Percentiles rank a stretch among this genome's conserved stretches.
These are phyloP conservation scores for Ceyx cyanopectus DNA, from an alignment of 2,113 vertebrate genomes.

Conservation along the genomic window DNA sequence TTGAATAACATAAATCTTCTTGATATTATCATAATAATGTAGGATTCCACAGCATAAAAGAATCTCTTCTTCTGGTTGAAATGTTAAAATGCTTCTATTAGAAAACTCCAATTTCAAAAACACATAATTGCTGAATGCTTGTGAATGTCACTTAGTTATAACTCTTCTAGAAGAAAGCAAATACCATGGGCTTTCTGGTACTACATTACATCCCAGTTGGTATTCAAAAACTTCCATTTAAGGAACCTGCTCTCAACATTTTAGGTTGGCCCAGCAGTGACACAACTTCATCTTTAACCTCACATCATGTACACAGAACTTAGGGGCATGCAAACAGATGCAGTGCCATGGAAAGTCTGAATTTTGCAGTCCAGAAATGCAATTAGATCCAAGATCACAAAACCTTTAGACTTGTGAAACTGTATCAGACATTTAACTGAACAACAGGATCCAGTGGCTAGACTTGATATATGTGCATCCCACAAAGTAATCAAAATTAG, in stretches of 20 bases:
- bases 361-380: conserved; percentile 69
- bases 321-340: conserved; percentile 71
- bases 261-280: not conserved
- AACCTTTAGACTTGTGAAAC: not conserved
- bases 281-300: not conserved
- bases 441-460: not conserved
- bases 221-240: not conserved
- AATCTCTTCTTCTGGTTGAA: conserved; percentile 7
- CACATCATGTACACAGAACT: not conserved
- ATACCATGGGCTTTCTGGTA: not conserved
- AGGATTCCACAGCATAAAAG: conserved; percentile 4
- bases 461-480: not conserved
- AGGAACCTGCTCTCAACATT: not conserved
- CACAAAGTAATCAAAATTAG: not conserved
- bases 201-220: not conserved
- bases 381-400: not conserved
- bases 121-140: conserved; percentile 39
- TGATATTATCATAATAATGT: not conserved
- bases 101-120: conserved; percentile 32
- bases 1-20: conserved; percentile 35
- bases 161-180: conserved; percentile 21
- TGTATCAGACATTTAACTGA: not conserved
- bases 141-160: conserved; percentile 44
- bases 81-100: conserved; percentile 12
- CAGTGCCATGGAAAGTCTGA: conserved; percentile 62